Evolutionary conservation across 2,113 vertebrate species (phyloP), one percentile per base, ranked within the genome.

Genomic region (Vanacampus margaritifer): DNA sequence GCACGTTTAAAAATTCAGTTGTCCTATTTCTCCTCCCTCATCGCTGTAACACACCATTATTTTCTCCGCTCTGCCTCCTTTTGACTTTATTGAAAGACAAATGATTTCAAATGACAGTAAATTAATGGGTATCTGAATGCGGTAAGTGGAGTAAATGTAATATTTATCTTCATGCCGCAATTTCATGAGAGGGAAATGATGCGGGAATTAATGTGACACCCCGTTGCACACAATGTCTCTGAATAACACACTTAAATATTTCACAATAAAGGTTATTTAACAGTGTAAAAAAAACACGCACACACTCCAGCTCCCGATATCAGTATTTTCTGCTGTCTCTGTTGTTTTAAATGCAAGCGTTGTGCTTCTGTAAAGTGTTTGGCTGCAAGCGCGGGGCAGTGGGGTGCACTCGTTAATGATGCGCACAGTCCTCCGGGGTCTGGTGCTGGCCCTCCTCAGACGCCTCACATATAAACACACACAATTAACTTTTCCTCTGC

Each of bases 171-270:
- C 39, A 24, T 62, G 36, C 37, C 9, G 58, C 58, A 35, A 21
- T 61, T 23, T 39, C n/a, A 23, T 39, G 36, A 61, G 37, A 61
- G 36, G 59, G 10, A 39, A 61, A 61, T 61, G 36, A 61, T 62
- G 59, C 12, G 59, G 16, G 59, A 62, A 62, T 62, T 24, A 41
- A 62, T 62, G 37, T 6, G 59, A 62, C 59, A 39, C 58, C 58
- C n/a, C 35, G 11, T 41, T n/a, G 37, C 35, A 61, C 58, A 39
- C 58, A 5, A 24, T 16, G 2, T 57, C 32, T 32, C 26, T 17
- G 39, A 37, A 17, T 23, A 24, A 62, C 36, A 26, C 39, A 2
- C 39, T 28, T 26, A 16, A 32, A 57, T 32, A 43, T 43, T 4
- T 62, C 4, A 57, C 39, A 17, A 62, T 26, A 16, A 41, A 62